Evolutionary conservation across 2,113 vertebrate species (phyloP).

Genomic region (Aegithalos caudatus): DNA sequence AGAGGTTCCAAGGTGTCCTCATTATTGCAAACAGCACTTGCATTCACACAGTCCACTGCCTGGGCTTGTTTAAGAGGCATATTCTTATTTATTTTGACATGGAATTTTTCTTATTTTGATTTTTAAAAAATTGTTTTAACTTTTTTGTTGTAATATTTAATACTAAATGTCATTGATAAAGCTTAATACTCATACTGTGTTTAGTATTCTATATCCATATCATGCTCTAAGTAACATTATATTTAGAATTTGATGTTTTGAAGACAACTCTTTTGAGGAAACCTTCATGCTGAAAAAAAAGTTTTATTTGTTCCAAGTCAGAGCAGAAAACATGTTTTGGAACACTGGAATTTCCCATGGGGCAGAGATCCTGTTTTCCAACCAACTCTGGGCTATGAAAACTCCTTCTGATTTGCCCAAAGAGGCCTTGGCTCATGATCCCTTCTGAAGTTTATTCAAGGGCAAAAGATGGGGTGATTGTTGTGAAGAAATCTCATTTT

Average conservation of each 20-base stretch:
- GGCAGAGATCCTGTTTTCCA: slow-evolving; percentile 16
- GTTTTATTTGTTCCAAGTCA: neutral
- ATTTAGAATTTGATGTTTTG: neutral
- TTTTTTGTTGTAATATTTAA: neutral
- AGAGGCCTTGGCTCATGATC: neutral
- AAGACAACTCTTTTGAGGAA: neutral
- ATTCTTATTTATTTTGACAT: neutral
- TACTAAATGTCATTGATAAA: neutral
- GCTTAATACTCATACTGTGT: neutral
- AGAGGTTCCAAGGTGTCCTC: neutral
- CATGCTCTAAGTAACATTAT: neutral
- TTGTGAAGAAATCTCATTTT: neutral
- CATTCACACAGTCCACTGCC: neutral
- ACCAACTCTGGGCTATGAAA: neutral
- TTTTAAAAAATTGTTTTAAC: neutral
- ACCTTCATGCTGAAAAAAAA: neutral
- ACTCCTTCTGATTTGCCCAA: neutral
- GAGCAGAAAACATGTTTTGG: neutral
- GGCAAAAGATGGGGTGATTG: neutral
- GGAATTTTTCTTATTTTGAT: neutral
- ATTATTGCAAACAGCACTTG: neutral
- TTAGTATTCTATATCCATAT: neutral
- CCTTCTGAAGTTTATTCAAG: slow-evolving; percentile 7
- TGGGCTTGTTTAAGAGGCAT: neutral
- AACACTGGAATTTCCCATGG: neutral